These are phyloP conservation scores for Piscicola geometra DNA, from an alignment of 2,888 invertebrate genomes.

Conservation along the genomic window DNA sequence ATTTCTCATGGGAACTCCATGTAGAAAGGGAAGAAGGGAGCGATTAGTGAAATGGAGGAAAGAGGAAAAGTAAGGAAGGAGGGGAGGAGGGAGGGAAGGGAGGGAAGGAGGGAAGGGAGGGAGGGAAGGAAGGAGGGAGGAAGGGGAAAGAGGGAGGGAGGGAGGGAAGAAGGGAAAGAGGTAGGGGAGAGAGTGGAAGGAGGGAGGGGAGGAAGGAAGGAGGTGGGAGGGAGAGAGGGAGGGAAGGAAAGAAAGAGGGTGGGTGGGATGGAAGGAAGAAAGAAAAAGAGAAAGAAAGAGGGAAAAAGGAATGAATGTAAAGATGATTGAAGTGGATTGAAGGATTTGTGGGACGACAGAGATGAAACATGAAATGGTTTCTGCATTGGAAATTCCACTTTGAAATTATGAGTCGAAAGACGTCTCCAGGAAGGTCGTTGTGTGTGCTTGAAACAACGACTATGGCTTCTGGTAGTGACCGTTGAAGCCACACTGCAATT, in stretches of 20 bases:
- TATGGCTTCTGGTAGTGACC: too few relatives aligned
- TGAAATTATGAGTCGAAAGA: too few relatives aligned
- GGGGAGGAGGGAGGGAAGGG: slow-evolving; percentile 2
- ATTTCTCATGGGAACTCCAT: too few relatives aligned
- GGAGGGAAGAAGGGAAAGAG: neutral
- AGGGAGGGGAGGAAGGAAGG: slow-evolving; percentile 37
- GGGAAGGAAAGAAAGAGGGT: slow-evolving; percentile 41
- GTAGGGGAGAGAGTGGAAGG: neutral
- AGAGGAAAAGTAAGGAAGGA: neutral
- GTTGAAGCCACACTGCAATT: too few relatives aligned
- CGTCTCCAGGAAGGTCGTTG: too few relatives aligned
- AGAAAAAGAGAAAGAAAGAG: neutral
- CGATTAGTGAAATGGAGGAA: too few relatives aligned
- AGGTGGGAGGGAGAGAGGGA: slow-evolving; percentile 43
- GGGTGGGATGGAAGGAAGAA: slow-evolving; percentile 1
- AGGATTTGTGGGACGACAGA: too few relatives aligned
- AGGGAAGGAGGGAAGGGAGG: neutral
- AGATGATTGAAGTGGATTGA: too few relatives aligned
- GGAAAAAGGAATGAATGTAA: slow-evolving; percentile 54
- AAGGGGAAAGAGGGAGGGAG: neutral
- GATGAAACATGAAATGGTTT: too few relatives aligned
- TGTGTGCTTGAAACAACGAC: too few relatives aligned
- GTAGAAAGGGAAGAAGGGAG: too few relatives aligned
- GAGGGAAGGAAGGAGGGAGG: slow-evolving; percentile 8
- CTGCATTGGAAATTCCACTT: too few relatives aligned